Evolutionary conservation across 2,888 invertebrate genomes (phyloP), one percentile per base, ranked within the genome.

Genomic region (Tetramorium bicarinatum): DNA sequence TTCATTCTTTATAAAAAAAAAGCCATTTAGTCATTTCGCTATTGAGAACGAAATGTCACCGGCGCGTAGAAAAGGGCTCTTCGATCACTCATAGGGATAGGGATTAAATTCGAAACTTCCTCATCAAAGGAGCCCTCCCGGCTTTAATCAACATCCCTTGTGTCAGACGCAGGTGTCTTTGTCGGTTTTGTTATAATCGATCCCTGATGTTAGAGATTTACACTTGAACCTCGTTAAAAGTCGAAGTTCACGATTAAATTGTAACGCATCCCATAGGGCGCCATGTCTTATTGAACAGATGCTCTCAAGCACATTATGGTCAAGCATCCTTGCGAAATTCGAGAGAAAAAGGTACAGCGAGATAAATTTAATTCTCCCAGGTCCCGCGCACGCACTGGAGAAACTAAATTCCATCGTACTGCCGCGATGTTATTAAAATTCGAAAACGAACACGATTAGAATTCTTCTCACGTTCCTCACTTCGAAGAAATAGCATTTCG

Each of bases 61-160:
- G 15, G 34, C 13, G 25, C 47, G 25, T 41, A 29, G 25, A 76
- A 82, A 82, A 72, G 9, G 25, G 21, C 56, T 56, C 67, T 66
- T 59, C 38, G 49, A 77, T 56, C 34, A 49, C 7, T 77, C 11
- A 13, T 25, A 44, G 3, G 38, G 38, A 67, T 25, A 82, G 47
- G 18, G 25, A 77, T 77, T 77, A 77, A 82, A 77, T 82, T 67
- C 15, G 66, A 77, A 66, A 49, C 69, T 77, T 77, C 38, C 29
- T 13, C 29, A 15, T 69, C 77, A 77, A 77, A 77, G 76, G 21
- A 76, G 25, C 67, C n/a, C 15, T 69, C 11, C 6, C 29, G 18
- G 21, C 54, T 77, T 67, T 69, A 77, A 77, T 69, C 54, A 69
- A 77, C 69, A 69, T 76, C 9, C 69, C 54, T 0, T 25, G 54